Percentiles rank a stretch among this genome's conserved stretches.
These are phyloP conservation scores for Sebastes cheni DNA, from an alignment of 2,797 vertebrate species.

Conservation along the genomic window DNA sequence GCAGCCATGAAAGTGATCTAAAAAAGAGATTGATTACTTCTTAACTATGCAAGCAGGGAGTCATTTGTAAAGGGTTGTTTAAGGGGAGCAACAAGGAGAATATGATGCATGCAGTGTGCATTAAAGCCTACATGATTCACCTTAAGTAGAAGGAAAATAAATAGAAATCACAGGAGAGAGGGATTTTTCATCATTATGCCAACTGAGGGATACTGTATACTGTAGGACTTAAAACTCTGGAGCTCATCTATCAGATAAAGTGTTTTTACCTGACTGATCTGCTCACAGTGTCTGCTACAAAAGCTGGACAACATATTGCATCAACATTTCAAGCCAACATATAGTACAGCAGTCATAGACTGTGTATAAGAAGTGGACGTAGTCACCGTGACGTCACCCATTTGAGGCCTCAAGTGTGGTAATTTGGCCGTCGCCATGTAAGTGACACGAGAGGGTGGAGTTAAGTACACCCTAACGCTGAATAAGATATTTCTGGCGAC, in stretches of 20 bases:
- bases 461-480: no score
- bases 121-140: conserved; percentile 47
- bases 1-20: no score
- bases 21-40: no score
- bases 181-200: conserved; percentile 45
- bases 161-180: not conserved
- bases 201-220: not conserved
- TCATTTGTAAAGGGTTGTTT: not conserved
- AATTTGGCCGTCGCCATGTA: no score
- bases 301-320: not conserved
- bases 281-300: no score
- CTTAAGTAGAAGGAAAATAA: conserved; percentile 17
- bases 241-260: not conserved
- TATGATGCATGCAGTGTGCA: conserved; percentile 38
- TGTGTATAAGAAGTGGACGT: no score
- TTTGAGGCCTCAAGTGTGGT: rapidly evolving
- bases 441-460: no score
- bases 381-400: no score
- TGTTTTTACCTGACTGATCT: no score
- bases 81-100: conserved; percentile 10
- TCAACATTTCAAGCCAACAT: not conserved
- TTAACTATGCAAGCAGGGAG: no score
- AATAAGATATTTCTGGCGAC: no score
- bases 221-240: not conserved
- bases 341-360: not conserved